phyloP scores from a whole-genome alignment of 2,888 invertebrate species.

The Dysmachus trigonus region DNA sequence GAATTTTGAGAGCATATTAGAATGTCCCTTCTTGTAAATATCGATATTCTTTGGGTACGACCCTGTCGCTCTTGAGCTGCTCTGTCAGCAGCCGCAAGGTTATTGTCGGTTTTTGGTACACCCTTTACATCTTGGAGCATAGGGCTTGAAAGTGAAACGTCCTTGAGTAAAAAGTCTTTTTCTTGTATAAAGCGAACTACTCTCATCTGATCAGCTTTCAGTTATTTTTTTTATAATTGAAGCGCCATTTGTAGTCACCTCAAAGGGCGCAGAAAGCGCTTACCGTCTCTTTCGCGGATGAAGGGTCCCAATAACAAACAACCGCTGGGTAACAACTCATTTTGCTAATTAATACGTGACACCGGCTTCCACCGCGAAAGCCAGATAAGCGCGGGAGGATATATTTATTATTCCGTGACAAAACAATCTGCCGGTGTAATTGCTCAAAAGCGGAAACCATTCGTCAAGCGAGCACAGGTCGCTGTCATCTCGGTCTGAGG shows the following conservation, averaged over 20 bases:
- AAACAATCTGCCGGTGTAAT: conserved; percentile 35
- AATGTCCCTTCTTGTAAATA: no score
- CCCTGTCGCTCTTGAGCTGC: no score
- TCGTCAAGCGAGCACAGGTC: conserved; percentile 16
- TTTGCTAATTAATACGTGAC: conserved; percentile 29
- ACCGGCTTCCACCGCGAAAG: conserved; percentile 9
- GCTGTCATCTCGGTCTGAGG: neutral
- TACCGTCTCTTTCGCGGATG: neutral
- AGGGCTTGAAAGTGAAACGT: neutral
- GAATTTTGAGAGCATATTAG: no score
- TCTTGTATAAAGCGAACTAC: neutral
- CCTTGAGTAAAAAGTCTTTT: neutral
- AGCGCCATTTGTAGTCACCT: neutral
- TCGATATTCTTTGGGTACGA: no score
- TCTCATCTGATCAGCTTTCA: no score
- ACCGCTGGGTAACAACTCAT: neutral
- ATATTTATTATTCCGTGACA: conserved; percentile 20
- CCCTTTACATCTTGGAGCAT: no score
- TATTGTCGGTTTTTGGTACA: no score
- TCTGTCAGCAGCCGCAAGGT: no score
- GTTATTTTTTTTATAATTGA: no score
- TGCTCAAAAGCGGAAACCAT: conserved; percentile 32
- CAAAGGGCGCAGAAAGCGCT: neutral
- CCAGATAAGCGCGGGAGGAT: neutral
- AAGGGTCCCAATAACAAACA: neutral